Conservation (phyloP, 1,140 invertebrate species). For the Penaeus japonicus region DNA sequence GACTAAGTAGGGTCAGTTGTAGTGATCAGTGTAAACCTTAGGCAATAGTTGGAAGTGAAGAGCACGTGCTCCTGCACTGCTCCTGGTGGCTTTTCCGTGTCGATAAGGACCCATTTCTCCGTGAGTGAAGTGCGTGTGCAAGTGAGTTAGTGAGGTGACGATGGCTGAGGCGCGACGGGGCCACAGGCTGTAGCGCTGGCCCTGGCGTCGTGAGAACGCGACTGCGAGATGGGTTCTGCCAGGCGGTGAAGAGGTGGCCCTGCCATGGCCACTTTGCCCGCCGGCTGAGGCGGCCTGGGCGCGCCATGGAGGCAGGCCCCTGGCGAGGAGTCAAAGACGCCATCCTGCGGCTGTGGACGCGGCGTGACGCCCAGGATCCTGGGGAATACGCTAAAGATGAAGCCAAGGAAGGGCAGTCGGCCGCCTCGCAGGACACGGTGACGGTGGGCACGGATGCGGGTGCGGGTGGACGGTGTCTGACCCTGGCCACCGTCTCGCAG, state of each 20-base stretch:
- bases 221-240: background rate
- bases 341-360: conserved; percentile 43
- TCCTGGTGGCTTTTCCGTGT: too few species aligned
- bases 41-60: too few species aligned
- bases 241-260: conserved; percentile 16
- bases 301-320: conserved; percentile 41
- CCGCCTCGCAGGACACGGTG: conserved; percentile 4
- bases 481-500: conserved; percentile 11
- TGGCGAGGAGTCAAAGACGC: conserved; percentile 44
- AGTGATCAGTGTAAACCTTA: too few species aligned
- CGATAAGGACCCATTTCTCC: too few species aligned
- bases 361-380: conserved; percentile 10
- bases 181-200: too few species aligned
- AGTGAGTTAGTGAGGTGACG: background rate
- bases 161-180: background rate
- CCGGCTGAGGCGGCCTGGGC: conserved; percentile 33
- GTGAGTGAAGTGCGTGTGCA: background rate
- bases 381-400: conserved; percentile 1
- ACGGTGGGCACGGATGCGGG: conserved; percentile 23
- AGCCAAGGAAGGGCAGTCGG: background rate
- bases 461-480: background rate
- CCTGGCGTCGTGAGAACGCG: background rate
- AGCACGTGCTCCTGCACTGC: too few species aligned
- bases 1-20: too few species aligned
- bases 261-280: conserved; percentile 33